Percentiles rank a stretch among this genome's conserved stretches.
These are phyloP conservation scores for Rhimphoctona megacephalus DNA, from an alignment of 2,888 invertebrate species.

Conservation along the genomic window DNA sequence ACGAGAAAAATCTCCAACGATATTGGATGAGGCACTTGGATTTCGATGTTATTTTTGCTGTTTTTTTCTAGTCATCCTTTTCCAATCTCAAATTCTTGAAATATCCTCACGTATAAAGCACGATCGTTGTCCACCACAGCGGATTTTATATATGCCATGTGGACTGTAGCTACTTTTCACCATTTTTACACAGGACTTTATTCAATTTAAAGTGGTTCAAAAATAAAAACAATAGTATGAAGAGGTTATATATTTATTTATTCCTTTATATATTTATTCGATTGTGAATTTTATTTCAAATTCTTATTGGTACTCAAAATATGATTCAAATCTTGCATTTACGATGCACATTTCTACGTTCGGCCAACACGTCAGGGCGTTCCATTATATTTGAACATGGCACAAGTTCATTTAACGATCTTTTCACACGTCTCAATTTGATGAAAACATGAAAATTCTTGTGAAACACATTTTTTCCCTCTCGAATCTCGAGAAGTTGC, in stretches of 20 bases:
- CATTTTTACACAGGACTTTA: not conserved
- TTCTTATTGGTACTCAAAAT: not conserved
- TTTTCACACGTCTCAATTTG: constrained; percentile 36
- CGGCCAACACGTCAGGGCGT: not conserved
- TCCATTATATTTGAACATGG: not conserved
- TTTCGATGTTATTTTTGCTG: not conserved
- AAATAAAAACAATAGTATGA: not conserved
- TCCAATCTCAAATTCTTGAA: not conserved
- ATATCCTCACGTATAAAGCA: not conserved
- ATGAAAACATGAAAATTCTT: constrained; percentile 17
- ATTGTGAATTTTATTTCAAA: not conserved
- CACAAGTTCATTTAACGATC: constrained; percentile 25
- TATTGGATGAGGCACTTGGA: constrained; percentile 1
- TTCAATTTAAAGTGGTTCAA: not conserved
- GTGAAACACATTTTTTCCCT: constrained; percentile 10
- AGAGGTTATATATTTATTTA: not conserved
- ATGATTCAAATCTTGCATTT: not conserved
- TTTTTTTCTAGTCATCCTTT: not conserved
- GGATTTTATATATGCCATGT: not conserved
- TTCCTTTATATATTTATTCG: not conserved
- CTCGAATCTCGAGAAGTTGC: not conserved
- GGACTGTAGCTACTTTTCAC: not conserved
- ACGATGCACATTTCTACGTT: not conserved
- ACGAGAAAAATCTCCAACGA: constrained; percentile 14
- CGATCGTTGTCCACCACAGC: not conserved